Evolutionary conservation across 2,888 invertebrate species (phyloP).

Genomic region (Pollenia amentaria): DNA sequence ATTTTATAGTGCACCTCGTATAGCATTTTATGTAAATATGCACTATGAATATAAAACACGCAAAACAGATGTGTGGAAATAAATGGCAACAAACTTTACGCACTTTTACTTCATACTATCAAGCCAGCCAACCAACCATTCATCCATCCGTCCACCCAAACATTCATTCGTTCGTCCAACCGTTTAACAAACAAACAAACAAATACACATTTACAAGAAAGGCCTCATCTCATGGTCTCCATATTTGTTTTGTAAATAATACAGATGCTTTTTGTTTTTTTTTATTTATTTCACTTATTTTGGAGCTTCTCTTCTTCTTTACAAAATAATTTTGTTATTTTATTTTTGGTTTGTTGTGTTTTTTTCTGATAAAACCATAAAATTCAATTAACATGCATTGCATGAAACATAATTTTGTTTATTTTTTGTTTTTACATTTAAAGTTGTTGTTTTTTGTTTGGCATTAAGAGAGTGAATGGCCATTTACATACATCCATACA

Average conservation of each 20-base stretch:
- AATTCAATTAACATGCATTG: slow-evolving; percentile 69
- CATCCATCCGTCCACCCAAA: background rate
- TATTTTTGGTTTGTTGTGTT: slow-evolving; percentile 1
- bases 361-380: slow-evolving; percentile 60
- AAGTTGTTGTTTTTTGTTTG: slow-evolving; percentile 17
- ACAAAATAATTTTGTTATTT: slow-evolving; percentile 3
- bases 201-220: background rate
- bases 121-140: background rate
- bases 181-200: slow-evolving; percentile 10
- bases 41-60: slow-evolving; percentile 14
- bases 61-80: slow-evolving; percentile 29
- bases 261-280: slow-evolving; percentile 14
- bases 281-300: background rate
- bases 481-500: slow-evolving; percentile 2
- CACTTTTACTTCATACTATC: slow-evolving; percentile 33
- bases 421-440: slow-evolving; percentile 13
- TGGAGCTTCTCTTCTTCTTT: slow-evolving; percentile 1
- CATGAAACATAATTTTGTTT: slow-evolving; percentile 52
- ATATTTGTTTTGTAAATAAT: background rate
- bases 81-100: slow-evolving; percentile 48
- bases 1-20: background rate
- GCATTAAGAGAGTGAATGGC: slow-evolving; percentile 30
- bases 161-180: slow-evolving; percentile 1
- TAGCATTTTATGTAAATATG: background rate
- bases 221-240: background rate